Evolutionary conservation across 2,888 invertebrate species (phyloP), one percentile per base, ranked within the genome.

Genomic region (Gortyna flavago): DNA sequence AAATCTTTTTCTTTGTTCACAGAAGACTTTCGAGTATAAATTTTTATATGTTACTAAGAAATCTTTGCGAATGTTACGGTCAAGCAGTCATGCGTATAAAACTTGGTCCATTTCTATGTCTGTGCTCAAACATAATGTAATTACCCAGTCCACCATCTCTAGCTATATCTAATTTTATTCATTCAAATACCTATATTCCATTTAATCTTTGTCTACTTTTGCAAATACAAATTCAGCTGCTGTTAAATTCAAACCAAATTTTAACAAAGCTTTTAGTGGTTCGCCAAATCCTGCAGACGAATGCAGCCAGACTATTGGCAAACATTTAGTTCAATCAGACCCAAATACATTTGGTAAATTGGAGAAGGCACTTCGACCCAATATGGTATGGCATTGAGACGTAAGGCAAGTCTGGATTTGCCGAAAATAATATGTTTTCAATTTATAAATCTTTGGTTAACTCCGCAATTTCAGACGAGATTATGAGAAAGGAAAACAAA

Each of bases 251-350:
- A 65, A 83, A 86, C 69, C 75, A 84, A 81, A 88, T 87, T 86
- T 87, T 85, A 84, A 89, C 85, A 85, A 83, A 81, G 85, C 86
- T 84, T 87, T 83, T 76, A 83, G 86, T 61, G 81, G 82, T 80
- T 79, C 71, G 81, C 85, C 80, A 81, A 88, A 90, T 86, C 71
- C 80, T 85, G 83, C 77, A 81, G 81, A 81, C 81, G 82, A 84
- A 83, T 78, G 83, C 81, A 80, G 69, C 79, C 84, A 85, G 90
- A 90, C 87, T 85, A 83, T 85, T 85, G 82, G 85, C 88, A 90
- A 90, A 89, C 87, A 87, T 85, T 87, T 83, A 84, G 78, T 80
- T 84, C 75, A 84, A 87, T 88, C 87, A 79, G 75, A 76, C 61
- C 29, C 72, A 79, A 83, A 78, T 81, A 83, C 78, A 80, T 80